Evolutionary conservation across 2,113 vertebrate genomes (phyloP).

Genomic region (Antennarius striatus): DNA sequence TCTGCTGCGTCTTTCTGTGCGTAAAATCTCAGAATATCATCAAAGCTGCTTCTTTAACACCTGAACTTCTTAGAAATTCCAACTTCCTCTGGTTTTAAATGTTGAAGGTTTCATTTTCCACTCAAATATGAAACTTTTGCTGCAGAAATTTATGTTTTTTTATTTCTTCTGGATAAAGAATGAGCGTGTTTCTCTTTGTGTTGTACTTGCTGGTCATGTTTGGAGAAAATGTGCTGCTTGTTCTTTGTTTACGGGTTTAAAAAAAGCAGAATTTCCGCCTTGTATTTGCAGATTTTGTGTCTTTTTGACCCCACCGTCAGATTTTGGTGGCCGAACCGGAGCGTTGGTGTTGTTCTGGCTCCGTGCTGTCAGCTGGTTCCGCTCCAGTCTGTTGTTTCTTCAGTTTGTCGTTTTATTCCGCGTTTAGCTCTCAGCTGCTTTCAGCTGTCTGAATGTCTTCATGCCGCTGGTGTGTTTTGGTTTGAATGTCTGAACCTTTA

Average conservation of each 20-base stretch:
- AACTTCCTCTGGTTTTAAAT: background rate
- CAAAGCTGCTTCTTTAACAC: background rate
- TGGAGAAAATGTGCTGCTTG: too few species aligned
- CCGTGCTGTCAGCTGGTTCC: background rate
- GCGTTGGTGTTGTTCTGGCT: conserved; percentile 4
- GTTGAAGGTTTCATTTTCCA: background rate
- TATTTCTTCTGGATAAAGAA: too few species aligned
- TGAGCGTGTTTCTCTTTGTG: too few species aligned
- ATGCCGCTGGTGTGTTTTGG: too few species aligned
- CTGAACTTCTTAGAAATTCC: too few species aligned
- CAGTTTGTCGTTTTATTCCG: too few species aligned
- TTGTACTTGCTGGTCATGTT: too few species aligned
- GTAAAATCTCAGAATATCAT: background rate
- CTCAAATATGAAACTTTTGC: too few species aligned
- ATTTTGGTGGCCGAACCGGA: background rate
- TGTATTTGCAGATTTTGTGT: background rate
- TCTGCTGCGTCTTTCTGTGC: background rate
- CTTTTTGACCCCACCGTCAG: background rate
- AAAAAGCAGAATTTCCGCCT: background rate
- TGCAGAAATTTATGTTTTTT: too few species aligned
- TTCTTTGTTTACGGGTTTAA: background rate
- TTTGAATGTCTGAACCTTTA: too few species aligned
- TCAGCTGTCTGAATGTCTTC: too few species aligned
- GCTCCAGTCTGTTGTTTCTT: background rate
- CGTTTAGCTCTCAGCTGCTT: too few species aligned